Evolutionary conservation across 37 sponge, comb jelly and placozoan genomes (phyloP).

Genomic region (Spongilla lacustris): DNA sequence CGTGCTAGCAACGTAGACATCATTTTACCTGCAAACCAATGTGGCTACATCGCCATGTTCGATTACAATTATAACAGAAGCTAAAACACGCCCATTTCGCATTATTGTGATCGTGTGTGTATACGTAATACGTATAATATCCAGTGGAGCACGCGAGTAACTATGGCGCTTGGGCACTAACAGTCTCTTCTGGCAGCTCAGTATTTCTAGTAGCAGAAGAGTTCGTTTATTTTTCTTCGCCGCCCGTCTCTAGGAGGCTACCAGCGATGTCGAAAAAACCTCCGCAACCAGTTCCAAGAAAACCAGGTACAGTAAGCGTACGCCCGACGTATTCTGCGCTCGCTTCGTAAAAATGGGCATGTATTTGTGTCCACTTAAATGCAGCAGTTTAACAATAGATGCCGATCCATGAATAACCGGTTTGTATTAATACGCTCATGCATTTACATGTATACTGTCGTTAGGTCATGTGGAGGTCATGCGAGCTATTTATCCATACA

Average conservation of each 20-base stretch:
- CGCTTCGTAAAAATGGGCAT: neutral
- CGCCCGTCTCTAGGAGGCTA: neutral
- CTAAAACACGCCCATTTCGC: neutral
- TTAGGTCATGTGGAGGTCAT: conserved; percentile 85
- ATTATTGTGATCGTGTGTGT: neutral
- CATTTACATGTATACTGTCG: neutral
- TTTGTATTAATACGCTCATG: neutral
- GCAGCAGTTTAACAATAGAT: neutral
- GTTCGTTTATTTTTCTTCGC: neutral
- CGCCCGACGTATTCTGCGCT: no score
- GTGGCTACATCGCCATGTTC: neutral
- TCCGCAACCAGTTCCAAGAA: conserved; percentile 66
- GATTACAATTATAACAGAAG: neutral
- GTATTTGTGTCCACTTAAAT: neutral
- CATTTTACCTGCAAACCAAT: neutral
- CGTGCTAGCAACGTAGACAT: neutral
- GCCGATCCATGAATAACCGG: neutral
- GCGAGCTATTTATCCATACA: conserved; percentile 82
- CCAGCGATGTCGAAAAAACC: conserved; percentile 44
- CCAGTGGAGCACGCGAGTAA: neutral
- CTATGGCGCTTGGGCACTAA: neutral
- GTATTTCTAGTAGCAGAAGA: neutral
- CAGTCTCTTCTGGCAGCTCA: neutral
- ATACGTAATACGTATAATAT: no score
- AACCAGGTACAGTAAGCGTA: conserved; percentile 34